These are phyloP conservation scores for Rhodeus uyekii DNA, from an alignment of 2,797 vertebrate genomes.

Conservation along the genomic window DNA sequence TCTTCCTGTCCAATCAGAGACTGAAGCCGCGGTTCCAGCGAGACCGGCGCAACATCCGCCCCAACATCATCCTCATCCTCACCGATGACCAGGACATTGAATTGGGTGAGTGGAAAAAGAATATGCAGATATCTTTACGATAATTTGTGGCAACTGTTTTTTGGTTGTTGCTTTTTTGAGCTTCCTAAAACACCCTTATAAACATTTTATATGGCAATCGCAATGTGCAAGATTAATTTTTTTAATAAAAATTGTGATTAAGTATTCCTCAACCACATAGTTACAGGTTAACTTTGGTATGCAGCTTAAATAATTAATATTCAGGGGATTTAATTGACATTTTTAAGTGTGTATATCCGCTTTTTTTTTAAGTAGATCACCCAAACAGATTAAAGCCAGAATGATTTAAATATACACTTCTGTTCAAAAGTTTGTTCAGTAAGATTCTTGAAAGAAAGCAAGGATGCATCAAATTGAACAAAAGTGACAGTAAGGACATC, in stretches of 20 bases:
- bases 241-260: not conserved
- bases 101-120: slow-evolving; percentile 76
- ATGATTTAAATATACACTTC: not conserved
- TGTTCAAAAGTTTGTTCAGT: not conserved
- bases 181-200: not conserved
- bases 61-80: slow-evolving; percentile 97
- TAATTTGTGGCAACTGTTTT: not conserved
- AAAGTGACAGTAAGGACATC: not conserved
- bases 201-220: not conserved
- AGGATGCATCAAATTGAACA: not conserved
- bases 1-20: slow-evolving; percentile 83
- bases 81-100: slow-evolving; percentile 97
- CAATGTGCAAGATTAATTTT: not conserved
- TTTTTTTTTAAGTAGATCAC: not conserved
- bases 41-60: slow-evolving; percentile 93
- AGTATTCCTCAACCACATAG: not conserved
- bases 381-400: not conserved
- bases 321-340: not conserved
- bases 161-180: not conserved
- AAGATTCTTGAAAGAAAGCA: not conserved
- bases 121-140: not conserved
- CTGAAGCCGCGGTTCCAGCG: slow-evolving; percentile 91
- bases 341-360: not conserved
- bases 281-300: not conserved
- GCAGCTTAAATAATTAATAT: not conserved